phyloP scores from a whole-genome alignment of 2,888 invertebrate species.

The Oasisia sp. region DNA sequence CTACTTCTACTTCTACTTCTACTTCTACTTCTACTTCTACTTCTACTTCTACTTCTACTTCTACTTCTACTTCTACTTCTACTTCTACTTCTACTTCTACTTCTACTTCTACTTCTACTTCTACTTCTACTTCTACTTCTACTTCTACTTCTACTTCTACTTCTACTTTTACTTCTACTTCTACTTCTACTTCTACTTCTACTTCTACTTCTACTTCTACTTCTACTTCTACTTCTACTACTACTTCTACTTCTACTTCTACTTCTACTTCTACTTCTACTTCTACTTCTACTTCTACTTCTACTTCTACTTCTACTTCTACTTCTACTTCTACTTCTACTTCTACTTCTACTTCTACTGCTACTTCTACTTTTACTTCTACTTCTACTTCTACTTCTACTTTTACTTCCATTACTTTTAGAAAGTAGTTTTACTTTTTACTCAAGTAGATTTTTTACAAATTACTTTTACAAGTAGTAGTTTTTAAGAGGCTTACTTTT shows the following conservation, averaged over 20 bases:
- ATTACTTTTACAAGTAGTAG: no score
- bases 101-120: conserved; percentile 1
- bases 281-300: no score
- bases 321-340: no score
- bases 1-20: neutral
- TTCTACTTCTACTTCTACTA: conserved; percentile 27
- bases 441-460: no score
- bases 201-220: conserved; percentile 13
- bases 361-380: no score
- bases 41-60: neutral
- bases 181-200: neutral
- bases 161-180: conserved; percentile 19
- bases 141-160: conserved; percentile 14
- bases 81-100: conserved; percentile 14
- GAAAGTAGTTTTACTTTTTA: no score
- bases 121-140: conserved; percentile 17
- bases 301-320: no score
- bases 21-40: neutral
- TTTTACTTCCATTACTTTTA: no score
- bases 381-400: no score
- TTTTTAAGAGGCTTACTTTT: no score
- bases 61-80: conserved; percentile 18
- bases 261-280: no score
- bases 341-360: no score
- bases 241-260: conserved; percentile 20